Percentiles rank a stretch among this genome's conserved stretches.
These are phyloP conservation scores for Kuschelorhynchus macadamiae DNA, from an alignment of 2,888 invertebrate genomes.

Conservation along the genomic window DNA sequence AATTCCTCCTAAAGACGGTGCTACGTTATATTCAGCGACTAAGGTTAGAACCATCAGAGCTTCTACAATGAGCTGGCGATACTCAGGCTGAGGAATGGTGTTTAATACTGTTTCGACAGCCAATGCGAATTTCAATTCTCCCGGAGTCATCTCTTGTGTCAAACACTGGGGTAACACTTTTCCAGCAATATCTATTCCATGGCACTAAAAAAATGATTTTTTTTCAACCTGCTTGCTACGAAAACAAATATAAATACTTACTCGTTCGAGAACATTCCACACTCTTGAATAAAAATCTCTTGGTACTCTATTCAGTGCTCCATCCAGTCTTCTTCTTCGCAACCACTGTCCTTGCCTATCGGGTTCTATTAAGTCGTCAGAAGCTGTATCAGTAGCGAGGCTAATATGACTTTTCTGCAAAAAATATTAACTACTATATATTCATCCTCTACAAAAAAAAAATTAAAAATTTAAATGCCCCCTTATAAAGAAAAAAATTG, in stretches of 20 bases:
- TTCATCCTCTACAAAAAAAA: no score
- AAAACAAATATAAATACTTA: conserved; percentile 63
- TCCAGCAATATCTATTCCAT: conserved; percentile 94
- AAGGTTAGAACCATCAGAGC: conserved; percentile 96
- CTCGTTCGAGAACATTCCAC: conserved; percentile 91
- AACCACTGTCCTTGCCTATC: conserved; percentile 98
- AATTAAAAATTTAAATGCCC: background rate
- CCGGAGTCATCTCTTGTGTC: conserved; percentile 99
- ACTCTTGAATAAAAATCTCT: conserved; percentile 96
- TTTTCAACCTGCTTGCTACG: no score
- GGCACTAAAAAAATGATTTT: conserved; percentile 76
- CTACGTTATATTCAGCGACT: conserved; percentile 89
- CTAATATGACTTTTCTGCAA: conserved; percentile 71
- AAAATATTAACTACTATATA: no score
- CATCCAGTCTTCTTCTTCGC: conserved; percentile 92
- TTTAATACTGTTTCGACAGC: conserved; percentile 98
- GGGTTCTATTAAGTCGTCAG: conserved; percentile 74
- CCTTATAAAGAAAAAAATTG: background rate
- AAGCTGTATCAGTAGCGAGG: conserved; percentile 66
- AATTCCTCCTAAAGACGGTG: conserved; percentile 81
- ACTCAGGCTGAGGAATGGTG: conserved; percentile 98
- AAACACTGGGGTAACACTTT: conserved; percentile 91
- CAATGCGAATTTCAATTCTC: conserved; percentile 97
- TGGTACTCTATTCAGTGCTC: conserved; percentile 97
- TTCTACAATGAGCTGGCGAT: conserved; percentile 96